Evolutionary conservation across 1,140 invertebrate genomes (phyloP).

Genomic region (Drosophila insularis): DNA sequence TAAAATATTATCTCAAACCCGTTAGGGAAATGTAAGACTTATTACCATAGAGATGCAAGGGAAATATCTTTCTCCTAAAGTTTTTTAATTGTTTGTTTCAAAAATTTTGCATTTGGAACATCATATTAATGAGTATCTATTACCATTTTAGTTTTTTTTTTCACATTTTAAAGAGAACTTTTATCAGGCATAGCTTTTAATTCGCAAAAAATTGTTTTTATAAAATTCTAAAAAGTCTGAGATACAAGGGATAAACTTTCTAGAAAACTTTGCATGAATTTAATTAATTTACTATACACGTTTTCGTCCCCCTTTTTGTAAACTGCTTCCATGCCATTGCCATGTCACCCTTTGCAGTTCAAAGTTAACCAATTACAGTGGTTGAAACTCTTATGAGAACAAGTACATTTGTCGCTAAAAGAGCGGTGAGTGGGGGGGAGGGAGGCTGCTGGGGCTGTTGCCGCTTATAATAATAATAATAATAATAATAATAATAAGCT

Average conservation of each 20-base stretch:
- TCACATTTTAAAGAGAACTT: too few relatives aligned
- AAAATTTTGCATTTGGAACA: too few relatives aligned
- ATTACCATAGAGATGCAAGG: too few relatives aligned
- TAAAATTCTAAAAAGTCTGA: too few relatives aligned
- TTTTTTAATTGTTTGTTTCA: too few relatives aligned
- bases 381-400: slow-evolving; percentile 9
- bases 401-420: slow-evolving; percentile 41
- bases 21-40: not conserved
- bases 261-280: not conserved
- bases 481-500: slow-evolving; percentile 50
- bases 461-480: slow-evolving; percentile 48
- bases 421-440: not conserved
- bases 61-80: too few relatives aligned
- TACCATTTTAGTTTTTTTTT: too few relatives aligned
- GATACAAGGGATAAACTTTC: too few relatives aligned
- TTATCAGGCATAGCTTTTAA: too few relatives aligned
- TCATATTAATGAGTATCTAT: too few relatives aligned
- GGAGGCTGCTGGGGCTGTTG: not conserved
- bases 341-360: slow-evolving; percentile 6
- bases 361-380: slow-evolving; percentile 6
- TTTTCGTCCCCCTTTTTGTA: not conserved
- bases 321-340: not conserved
- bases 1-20: not conserved
- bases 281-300: not conserved
- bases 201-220: too few relatives aligned